phyloP scores from a whole-genome alignment of 2,888 invertebrate genomes.

The Pheosia gnoma region DNA sequence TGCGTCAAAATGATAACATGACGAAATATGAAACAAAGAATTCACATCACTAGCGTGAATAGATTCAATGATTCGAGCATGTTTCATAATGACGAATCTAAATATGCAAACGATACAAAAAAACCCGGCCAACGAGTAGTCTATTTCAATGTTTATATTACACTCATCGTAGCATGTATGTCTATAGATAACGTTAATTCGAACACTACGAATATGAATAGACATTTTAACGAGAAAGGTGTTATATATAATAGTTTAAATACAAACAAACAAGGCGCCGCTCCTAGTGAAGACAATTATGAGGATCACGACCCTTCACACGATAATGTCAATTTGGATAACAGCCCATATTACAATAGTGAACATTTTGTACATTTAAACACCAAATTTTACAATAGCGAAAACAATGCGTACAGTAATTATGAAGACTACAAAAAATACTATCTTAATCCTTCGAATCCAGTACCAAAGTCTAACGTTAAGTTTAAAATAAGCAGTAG shows the following conservation, averaged over 20 bases:
- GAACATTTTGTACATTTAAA: constrained; percentile 68
- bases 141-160: constrained; percentile 64
- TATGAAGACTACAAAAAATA: constrained; percentile 77
- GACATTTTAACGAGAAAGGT: constrained; percentile 52
- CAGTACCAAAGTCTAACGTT: constrained; percentile 70
- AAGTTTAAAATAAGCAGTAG: constrained; percentile 88
- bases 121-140: constrained; percentile 50
- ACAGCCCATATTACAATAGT: constrained; percentile 69
- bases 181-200: constrained; percentile 69
- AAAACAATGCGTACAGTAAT: constrained; percentile 73
- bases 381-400: constrained; percentile 69
- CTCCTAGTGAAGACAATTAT: constrained; percentile 62
- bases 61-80: constrained; percentile 59
- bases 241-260: constrained; percentile 43
- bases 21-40: constrained; percentile 67
- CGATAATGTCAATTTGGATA: constrained; percentile 73
- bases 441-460: constrained; percentile 71
- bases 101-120: constrained; percentile 33
- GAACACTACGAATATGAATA: constrained; percentile 76
- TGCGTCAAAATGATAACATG: constrained; percentile 69
- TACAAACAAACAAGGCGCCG: constrained; percentile 53
- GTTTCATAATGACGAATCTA: constrained; percentile 50
- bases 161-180: constrained; percentile 58
- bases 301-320: constrained; percentile 56
- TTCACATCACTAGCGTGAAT: constrained; percentile 57